Conservation (phyloP, 1,140 invertebrate species). For the Pygmarrhopalites habei region DNA sequence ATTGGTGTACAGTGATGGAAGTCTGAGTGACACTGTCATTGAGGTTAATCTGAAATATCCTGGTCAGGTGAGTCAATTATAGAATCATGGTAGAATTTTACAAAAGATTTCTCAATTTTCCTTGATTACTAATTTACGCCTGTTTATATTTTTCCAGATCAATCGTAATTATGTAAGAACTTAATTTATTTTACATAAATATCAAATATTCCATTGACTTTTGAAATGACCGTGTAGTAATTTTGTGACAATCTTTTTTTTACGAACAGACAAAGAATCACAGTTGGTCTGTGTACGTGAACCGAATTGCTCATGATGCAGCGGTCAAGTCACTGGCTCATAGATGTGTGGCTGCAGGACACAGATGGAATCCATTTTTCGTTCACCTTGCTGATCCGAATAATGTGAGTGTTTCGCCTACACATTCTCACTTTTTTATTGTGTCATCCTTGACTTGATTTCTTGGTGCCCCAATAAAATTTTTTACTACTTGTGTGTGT, state of each 20-base stretch:
- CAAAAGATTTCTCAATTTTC: not conserved
- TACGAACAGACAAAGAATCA: constrained; percentile 77
- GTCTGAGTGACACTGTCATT: constrained; percentile 77
- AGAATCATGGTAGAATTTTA: constrained; percentile 60
- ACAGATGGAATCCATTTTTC: constrained; percentile 87
- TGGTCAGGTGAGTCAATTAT: constrained; percentile 59
- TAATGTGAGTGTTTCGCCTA: constrained; percentile 72
- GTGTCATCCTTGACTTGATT: no score
- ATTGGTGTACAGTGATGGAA: constrained; percentile 74
- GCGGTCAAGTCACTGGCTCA: constrained; percentile 67
- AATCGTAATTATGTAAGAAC: constrained; percentile 9
- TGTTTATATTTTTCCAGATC: no score
- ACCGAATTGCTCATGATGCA: constrained; percentile 86
- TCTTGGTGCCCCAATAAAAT: no score
- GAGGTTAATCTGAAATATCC: constrained; percentile 80
- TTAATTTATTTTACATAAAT: no score
- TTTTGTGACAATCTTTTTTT: no score
- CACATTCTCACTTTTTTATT: no score
- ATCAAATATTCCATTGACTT: no score
- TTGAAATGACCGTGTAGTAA: no score
- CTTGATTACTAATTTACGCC: no score
- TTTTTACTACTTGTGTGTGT: no score
- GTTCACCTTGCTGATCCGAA: constrained; percentile 80
- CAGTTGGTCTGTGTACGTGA: constrained; percentile 88
- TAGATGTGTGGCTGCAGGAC: constrained; percentile 80